Evolutionary conservation across 2,888 invertebrate species (phyloP).

Genomic region (Caenorhabditis sinica): DNA sequence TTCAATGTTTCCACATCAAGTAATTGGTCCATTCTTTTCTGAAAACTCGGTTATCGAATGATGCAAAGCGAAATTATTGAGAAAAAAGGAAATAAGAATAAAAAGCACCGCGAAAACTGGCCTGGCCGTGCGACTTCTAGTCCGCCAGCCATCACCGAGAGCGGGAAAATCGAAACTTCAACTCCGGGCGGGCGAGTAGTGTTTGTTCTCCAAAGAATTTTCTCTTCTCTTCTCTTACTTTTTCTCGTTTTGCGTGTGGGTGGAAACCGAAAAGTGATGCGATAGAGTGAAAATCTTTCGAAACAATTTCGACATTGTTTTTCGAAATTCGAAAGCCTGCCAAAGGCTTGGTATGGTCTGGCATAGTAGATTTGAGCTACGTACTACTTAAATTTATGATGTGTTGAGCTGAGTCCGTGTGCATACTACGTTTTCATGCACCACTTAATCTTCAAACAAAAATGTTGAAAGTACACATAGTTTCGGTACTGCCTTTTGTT

Average conservation of each 20-base stretch:
- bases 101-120: too few species aligned
- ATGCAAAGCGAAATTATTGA: not conserved
- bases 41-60: not conserved
- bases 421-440: too few species aligned
- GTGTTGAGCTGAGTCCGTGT: too few species aligned
- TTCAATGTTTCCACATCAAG: constrained; percentile 79
- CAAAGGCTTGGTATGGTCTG: too few species aligned
- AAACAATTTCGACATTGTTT: not conserved
- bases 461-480: constrained; percentile 2
- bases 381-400: too few species aligned
- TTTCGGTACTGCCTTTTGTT: constrained; percentile 13
- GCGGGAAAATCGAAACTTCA: constrained; percentile 8
- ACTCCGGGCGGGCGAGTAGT: not conserved
- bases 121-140: constrained; percentile 22
- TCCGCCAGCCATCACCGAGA: constrained; percentile 17
- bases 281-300: constrained; percentile 14
- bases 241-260: constrained; percentile 9
- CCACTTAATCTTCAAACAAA: too few species aligned
- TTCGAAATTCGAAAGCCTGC: too few species aligned
- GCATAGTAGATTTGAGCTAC: too few species aligned
- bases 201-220: constrained; percentile 19
- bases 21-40: constrained; percentile 77
- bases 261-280: constrained; percentile 18
- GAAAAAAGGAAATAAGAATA: constrained; percentile 6
- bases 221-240: constrained; percentile 6